Percentiles rank a stretch among this genome's conserved stretches.
phyloP scores from a whole-genome alignment of 2,888 invertebrate species.

The Andrena minutula region DNA sequence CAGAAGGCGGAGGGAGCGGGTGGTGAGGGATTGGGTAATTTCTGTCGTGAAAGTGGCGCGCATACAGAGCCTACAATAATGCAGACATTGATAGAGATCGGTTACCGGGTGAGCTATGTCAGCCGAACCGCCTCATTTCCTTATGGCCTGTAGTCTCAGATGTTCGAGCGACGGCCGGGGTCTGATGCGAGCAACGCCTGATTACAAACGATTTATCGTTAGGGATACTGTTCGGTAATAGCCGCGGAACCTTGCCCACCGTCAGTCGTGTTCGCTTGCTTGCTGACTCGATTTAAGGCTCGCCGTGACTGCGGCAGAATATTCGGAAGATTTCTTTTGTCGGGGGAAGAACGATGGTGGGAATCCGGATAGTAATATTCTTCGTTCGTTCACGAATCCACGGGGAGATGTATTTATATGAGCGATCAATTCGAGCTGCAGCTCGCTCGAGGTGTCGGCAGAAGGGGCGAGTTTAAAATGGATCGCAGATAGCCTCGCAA shows the following conservation, averaged over 20 bases:
- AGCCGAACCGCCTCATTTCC: slow-evolving; percentile 67
- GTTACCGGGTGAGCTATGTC: slow-evolving; percentile 55
- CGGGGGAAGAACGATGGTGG: slow-evolving; percentile 18
- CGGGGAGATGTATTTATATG: slow-evolving; percentile 48
- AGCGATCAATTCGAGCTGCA: slow-evolving; percentile 40
- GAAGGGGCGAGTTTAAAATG: slow-evolving; percentile 30
- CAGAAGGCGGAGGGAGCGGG: slow-evolving; percentile 25
- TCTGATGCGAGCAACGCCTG: not conserved
- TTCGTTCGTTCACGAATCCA: slow-evolving; percentile 42
- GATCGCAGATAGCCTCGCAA: slow-evolving; percentile 35
- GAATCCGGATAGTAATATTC: slow-evolving; percentile 48
- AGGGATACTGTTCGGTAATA: not conserved
- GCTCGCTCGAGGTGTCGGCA: not conserved
- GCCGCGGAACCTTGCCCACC: not conserved
- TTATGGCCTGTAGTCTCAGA: slow-evolving; percentile 48
- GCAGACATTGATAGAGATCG: slow-evolving; percentile 69
- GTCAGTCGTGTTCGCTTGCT: not conserved
- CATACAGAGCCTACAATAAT: slow-evolving; percentile 49
- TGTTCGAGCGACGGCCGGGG: slow-evolving; percentile 9
- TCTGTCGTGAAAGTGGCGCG: slow-evolving; percentile 57
- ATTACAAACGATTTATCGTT: slow-evolving; percentile 40
- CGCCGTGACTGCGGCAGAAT: slow-evolving; percentile 12
- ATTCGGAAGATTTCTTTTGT: slow-evolving; percentile 31
- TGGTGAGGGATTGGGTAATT: slow-evolving; percentile 66
- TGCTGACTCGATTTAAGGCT: not conserved